These are phyloP conservation scores for Arion vulgaris DNA, from an alignment of 1,140 invertebrate species.

Conservation along the genomic window DNA sequence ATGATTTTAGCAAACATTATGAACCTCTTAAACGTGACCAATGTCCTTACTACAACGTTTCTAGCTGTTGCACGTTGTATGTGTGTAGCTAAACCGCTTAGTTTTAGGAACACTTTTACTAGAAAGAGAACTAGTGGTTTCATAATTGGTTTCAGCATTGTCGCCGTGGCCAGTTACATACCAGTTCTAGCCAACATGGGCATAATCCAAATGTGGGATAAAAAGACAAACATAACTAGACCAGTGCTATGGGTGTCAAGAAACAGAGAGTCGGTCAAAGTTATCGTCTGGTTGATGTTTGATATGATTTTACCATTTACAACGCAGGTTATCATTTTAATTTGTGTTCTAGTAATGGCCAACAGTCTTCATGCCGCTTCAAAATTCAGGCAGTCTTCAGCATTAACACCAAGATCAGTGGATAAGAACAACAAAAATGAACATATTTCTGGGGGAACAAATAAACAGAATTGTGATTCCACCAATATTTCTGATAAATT, in stretches of 20 bases:
- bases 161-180: background rate
- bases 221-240: background rate
- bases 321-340: background rate
- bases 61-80: too few species aligned
- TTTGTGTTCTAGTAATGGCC: background rate
- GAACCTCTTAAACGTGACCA: too few species aligned
- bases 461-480: too few species aligned
- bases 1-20: too few species aligned
- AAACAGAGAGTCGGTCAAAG: background rate
- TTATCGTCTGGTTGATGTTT: too few species aligned
- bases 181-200: conserved; percentile 3
- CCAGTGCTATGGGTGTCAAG: background rate
- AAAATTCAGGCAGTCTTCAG: background rate
- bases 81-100: too few species aligned
- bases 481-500: too few species aligned
- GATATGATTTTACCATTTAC: too few species aligned
- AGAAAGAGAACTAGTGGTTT: too few species aligned
- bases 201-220: background rate
- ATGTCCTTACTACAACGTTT: background rate
- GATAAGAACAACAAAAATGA: background rate
- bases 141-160: background rate
- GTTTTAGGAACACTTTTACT: too few species aligned
- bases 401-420: background rate
- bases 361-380: background rate
- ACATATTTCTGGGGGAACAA: too few species aligned